phyloP scores from a whole-genome alignment of 2,113 vertebrate genomes.

The Oncorhynchus keta region DNA sequence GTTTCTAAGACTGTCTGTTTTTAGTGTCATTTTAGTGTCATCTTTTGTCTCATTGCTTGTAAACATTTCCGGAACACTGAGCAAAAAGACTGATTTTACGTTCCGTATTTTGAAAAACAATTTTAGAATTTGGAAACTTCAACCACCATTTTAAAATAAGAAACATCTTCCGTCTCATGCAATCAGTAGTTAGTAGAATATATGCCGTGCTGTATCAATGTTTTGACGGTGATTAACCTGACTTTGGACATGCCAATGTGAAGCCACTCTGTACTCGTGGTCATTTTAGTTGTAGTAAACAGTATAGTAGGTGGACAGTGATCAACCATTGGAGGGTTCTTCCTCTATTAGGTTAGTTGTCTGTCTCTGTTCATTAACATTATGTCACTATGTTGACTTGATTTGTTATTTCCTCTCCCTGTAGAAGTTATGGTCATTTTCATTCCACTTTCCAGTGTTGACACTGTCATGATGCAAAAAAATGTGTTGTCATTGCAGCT shows the following conservation, averaged over 20 bases:
- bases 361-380: not conserved
- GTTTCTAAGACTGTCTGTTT: not conserved
- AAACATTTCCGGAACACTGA: not conserved
- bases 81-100: constrained; percentile 37
- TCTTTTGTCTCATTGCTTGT: not conserved
- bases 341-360: not conserved
- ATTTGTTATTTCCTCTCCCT: not conserved
- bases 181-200: not conserved
- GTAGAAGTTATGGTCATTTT: constrained; percentile 11
- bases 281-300: constrained; percentile 16
- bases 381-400: not conserved
- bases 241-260: constrained; percentile 37
- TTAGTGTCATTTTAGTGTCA: not conserved
- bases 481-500: not conserved
- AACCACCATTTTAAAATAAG: not conserved
- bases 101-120: constrained; percentile 40
- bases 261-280: constrained; percentile 20
- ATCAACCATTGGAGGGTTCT: not conserved
- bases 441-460: constrained; percentile 1
- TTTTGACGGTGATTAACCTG: constrained; percentile 16
- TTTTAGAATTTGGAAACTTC: constrained; percentile 13
- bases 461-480: not conserved
- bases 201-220: constrained; percentile 26
- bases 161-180: not conserved
- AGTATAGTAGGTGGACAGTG: not conserved